phyloP scores from a whole-genome alignment of 2,888 invertebrate genomes.

The Odontomyia ornata region DNA sequence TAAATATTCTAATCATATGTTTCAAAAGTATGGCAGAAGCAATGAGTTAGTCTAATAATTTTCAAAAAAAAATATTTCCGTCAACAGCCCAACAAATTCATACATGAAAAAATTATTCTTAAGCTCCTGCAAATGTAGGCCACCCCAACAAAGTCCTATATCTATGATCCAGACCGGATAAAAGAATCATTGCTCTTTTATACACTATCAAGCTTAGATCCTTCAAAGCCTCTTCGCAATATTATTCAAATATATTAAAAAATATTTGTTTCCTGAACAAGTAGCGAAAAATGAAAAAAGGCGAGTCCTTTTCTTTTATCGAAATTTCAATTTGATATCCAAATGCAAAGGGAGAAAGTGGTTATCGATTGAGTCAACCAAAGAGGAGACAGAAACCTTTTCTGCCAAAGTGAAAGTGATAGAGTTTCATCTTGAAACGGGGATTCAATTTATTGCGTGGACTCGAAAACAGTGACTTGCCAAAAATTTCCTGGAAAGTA shows the following conservation, averaged over 20 bases:
- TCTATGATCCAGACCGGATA: neutral
- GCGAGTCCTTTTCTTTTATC: neutral
- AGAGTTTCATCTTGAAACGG: conserved; percentile 2
- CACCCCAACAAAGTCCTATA: neutral
- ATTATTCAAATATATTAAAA: conserved; percentile 15
- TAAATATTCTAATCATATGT: neutral
- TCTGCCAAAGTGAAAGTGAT: conserved; percentile 22
- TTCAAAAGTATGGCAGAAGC: too few species aligned
- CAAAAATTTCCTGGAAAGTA: neutral
- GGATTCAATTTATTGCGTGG: conserved; percentile 20
- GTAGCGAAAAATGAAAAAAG: neutral
- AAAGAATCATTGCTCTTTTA: neutral
- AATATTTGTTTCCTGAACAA: conserved; percentile 19
- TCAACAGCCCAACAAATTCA: too few species aligned
- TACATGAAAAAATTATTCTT: too few species aligned
- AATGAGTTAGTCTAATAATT: too few species aligned
- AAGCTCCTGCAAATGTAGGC: neutral
- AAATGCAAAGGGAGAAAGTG: conserved; percentile 9
- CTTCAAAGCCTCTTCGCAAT: neutral
- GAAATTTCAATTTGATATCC: conserved; percentile 32
- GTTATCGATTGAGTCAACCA: conserved; percentile 12
- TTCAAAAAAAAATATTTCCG: too few species aligned
- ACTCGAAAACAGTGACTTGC: conserved; percentile 19
- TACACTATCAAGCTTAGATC: neutral
- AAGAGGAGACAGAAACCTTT: neutral